Base-by-base conservation (phyloP, 2,888 invertebrate species). In the Cataglyphis albicans region DNA sequence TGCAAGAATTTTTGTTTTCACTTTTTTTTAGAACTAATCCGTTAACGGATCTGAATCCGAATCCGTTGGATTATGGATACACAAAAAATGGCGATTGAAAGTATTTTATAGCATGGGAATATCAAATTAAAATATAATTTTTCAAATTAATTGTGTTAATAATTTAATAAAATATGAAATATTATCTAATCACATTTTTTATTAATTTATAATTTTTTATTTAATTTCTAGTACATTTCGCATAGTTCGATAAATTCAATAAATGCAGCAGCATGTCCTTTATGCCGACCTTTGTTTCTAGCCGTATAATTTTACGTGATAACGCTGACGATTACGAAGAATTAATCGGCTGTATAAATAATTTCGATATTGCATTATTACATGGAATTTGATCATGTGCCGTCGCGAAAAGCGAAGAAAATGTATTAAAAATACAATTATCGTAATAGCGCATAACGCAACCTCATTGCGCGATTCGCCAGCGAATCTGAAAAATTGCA, bases 311-410 rank as follows among this genome's bases (percentile, higher is more conserved):
- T 80, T 80, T 48, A 61, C 29, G 25, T 29, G 57, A 41, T 41
- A 55, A 41, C 15, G 41, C 44, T 59, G 44, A 72, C 25, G 59
- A 80, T 72, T 59, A 80, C 35, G 59, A 80, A 35, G 10, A 70
- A 80, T 80, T 80, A 80, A 80, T 80, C 78, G 44, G 72, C 35
- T 35, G 44, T 35, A 32, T 72, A 72, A 80, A 80, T 80, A 80
- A 72, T 72, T 78, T 80, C 59, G 44, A 59, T 80, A 72, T 44
- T 80, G 25, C 48, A 44, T 80, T 80, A 80, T 80, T 59, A 72
- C 12, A 7, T 48, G 59, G n/a, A 80, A 80, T 80, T 61, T 10
- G 59, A 61, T 80, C 72, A 41, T 41, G 67, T 67, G 55, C 21
- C 57, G 32, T 76, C 41, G 72, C 72, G 25, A 80, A 59, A 59